Conservation (phyloP, 2,113 vertebrate species). For the Tympanuchus pallidicinctus region DNA sequence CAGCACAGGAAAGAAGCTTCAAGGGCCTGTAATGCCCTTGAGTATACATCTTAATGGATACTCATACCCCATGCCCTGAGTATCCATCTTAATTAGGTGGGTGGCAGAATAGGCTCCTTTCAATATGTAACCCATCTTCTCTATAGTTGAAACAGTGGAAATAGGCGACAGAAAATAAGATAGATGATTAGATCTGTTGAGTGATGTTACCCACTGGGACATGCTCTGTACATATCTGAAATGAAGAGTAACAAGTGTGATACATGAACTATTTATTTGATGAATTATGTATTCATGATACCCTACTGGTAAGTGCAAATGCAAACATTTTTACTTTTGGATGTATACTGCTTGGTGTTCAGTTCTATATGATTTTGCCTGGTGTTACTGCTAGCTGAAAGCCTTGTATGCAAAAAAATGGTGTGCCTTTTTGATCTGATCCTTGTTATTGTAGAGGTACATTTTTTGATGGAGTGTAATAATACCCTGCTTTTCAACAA, state of each 20-base stretch:
- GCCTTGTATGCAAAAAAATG: not conserved
- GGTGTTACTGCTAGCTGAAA: not conserved
- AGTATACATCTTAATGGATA: not conserved
- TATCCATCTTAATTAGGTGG: not conserved
- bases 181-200: not conserved
- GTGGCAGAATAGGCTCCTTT: not conserved
- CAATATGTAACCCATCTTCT: not conserved
- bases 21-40: fast-evolving
- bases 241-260: not conserved
- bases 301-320: not conserved
- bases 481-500: not conserved
- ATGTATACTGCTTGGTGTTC: not conserved
- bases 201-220: not conserved
- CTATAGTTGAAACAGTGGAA: not conserved
- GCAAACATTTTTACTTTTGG: not conserved
- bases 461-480: not conserved
- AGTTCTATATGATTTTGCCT: not conserved
- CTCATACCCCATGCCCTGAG: not conserved
- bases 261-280: not conserved
- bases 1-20: not conserved
- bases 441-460: not conserved
- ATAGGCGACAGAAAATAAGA: not conserved
- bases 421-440: not conserved
- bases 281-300: not conserved
- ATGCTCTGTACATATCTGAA: not conserved